Evolutionary conservation across 2,888 invertebrate genomes (phyloP).

Genomic region (Amphimallon solstitiale): DNA sequence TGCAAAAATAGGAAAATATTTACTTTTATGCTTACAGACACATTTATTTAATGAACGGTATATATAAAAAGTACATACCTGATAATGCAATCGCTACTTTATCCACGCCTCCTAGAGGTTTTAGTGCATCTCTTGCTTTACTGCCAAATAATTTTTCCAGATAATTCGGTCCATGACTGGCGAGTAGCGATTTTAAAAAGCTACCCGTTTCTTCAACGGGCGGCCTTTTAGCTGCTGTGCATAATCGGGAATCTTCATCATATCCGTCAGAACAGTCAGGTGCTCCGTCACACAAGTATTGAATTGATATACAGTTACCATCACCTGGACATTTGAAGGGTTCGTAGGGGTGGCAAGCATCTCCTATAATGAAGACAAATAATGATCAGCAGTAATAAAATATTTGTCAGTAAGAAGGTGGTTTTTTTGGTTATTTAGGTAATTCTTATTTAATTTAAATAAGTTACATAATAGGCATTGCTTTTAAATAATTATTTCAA

Average conservation of each 20-base stretch:
- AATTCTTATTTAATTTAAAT: no score
- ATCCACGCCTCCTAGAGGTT: conserved; percentile 92
- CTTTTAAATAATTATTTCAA: no score
- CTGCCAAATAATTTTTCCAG: conserved; percentile 95
- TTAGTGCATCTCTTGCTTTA: conserved; percentile 91
- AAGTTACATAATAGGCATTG: no score
- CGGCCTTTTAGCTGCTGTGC: conserved; percentile 96
- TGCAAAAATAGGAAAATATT: no score
- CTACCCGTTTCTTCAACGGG: conserved; percentile 97
- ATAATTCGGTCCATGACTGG: conserved; percentile 96
- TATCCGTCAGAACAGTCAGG: conserved; percentile 96
- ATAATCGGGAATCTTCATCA: conserved; percentile 93
- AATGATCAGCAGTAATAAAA: no score
- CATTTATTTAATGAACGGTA: no score
- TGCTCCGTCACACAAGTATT: conserved; percentile 94
- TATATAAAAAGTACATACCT: conserved; percentile 77
- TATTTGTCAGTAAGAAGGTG: no score
- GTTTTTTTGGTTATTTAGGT: no score
- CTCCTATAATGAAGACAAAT: conserved; percentile 65
- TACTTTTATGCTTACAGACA: no score
- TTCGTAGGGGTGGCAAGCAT: conserved; percentile 91
- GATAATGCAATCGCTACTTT: conserved; percentile 95
- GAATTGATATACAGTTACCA: conserved; percentile 94
- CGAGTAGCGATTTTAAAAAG: conserved; percentile 91
- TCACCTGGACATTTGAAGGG: conserved; percentile 97